Base-by-base conservation (phyloP, 2,797 vertebrate species). In the Leptatherina wallacei region DNA sequence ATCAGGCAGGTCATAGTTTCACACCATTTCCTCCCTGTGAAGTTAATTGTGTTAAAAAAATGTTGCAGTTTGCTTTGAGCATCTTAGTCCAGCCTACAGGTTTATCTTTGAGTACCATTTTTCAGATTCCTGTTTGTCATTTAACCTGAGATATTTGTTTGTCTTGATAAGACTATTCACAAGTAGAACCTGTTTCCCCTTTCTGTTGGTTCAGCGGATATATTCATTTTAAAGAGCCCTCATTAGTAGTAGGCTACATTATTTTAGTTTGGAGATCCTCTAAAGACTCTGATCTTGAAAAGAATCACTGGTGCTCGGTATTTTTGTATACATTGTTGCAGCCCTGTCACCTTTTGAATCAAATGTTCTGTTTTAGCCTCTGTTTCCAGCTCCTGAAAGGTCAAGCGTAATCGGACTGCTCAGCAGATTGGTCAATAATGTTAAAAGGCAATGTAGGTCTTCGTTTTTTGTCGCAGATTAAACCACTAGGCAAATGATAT, bases 1-100 rank as follows among this genome's bases (percentile, higher is more conserved):
- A 78, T 64, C 69, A 77, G 68, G 38, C 77, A 22, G 27, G 81
- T 75, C 78, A 85, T 84, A 75, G 82, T 82, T 84, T 76, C 76
- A 78, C 69, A 57, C 70, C 47, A 1, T 69, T 66, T 65, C 66
- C 68, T 86, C 87, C 73, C 78, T 72, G 68, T 75, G 85, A 82
- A 77, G 81, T 85, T 84, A 85, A 85, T 88, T 89, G 76, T 77
- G 79, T 86, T 83, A 70, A 69, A 70, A 69, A 85, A 80, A 82
- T 61, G 6, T 54, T 66, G 61, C 55, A 40, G 74, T 76, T 88
- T 85, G 68, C 80, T 85, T 79, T 67, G 42, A 71, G 65, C 56
- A 55, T 44, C 79, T 72, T 68, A 60, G 73, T 82, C 68, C 78
- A 58, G 51, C 61, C 66, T 44, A 29, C 14, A 55, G 58, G 40